Conservation (phyloP, 2,113 vertebrate species). For the Chroicocephalus ridibundus region DNA sequence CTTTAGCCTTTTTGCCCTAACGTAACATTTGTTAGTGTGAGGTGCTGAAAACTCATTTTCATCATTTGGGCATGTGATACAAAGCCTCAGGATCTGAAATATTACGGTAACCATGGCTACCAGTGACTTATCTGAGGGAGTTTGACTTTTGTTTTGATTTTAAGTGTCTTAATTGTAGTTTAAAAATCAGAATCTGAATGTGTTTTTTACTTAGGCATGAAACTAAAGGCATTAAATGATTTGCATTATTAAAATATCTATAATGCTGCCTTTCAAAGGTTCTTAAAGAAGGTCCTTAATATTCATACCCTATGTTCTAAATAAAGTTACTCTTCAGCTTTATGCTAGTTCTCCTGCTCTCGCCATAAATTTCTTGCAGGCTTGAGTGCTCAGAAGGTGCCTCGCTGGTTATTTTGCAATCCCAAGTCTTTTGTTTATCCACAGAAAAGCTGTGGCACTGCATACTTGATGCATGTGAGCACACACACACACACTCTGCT, state of each 20-base stretch:
- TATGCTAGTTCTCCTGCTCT: neutral
- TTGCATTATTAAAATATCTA: conserved; percentile 52
- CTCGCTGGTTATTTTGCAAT: neutral
- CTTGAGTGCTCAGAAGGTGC: neutral
- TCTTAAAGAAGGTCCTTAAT: conserved; percentile 20
- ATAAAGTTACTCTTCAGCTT: conserved; percentile 21
- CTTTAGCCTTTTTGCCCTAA: neutral
- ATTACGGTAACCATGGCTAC: conserved; percentile 69
- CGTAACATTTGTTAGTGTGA: neutral
- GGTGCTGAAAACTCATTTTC: conserved; percentile 51
- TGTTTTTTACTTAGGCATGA: conserved; percentile 28
- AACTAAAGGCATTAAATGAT: conserved; percentile 61
- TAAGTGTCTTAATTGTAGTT: conserved; percentile 65
- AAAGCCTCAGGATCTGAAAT: conserved; percentile 54
- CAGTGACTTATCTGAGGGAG: conserved; percentile 63
- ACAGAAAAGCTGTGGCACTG: neutral
- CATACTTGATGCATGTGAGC: neutral
- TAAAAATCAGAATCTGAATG: conserved; percentile 55
- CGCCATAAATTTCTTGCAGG: neutral
- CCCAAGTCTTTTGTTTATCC: neutral
- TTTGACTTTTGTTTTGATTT: conserved; percentile 68
- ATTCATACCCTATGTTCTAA: neutral
- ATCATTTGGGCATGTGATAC: conserved; percentile 42
- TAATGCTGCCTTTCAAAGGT: conserved; percentile 33
- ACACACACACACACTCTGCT: neutral